Percentiles rank a stretch among this genome's conserved stretches.
Evolutionary conservation across 2,888 invertebrate species (phyloP).

Genomic region (Sarcophaga subvicina): DNA sequence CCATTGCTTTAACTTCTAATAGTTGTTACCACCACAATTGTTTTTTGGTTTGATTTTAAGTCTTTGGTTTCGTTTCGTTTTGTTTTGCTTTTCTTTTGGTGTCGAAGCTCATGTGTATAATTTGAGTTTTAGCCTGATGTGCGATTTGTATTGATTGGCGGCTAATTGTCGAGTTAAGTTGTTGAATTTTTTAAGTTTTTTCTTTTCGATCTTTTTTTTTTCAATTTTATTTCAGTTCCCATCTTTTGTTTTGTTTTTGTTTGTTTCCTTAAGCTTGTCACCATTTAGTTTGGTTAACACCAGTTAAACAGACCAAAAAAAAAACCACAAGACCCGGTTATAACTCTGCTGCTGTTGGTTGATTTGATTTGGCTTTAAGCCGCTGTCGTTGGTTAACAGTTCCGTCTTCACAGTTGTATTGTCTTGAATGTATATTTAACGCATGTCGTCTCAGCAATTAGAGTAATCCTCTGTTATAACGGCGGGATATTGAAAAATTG

Average conservation of each 20-base stretch:
- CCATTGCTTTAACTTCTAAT: neutral
- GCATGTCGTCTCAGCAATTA: conserved; percentile 67
- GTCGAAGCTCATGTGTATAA: conserved; percentile 69
- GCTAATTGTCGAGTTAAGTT: conserved; percentile 77
- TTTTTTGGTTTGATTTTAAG: neutral
- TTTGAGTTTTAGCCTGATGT: conserved; percentile 71
- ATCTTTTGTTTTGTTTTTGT: conserved; percentile 48
- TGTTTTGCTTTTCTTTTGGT: conserved; percentile 56
- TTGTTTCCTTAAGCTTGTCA: conserved; percentile 36
- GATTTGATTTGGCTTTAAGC: conserved; percentile 3
- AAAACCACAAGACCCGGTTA: neutral
- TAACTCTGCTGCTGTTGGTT: neutral
- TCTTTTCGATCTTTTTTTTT: conserved; percentile 4
- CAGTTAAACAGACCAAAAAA: conserved; percentile 40
- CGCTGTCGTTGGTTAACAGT: neutral
- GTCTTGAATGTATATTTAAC: conserved; percentile 50
- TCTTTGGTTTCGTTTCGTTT: conserved; percentile 24
- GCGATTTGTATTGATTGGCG: conserved; percentile 78
- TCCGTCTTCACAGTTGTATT: conserved; percentile 42
- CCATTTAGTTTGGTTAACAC: conserved; percentile 57
- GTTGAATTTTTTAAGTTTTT: conserved; percentile 62
- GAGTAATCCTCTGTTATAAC: conserved; percentile 61
- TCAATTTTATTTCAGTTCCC: conserved; percentile 45
- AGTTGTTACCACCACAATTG: neutral
- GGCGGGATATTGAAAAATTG: conserved; percentile 66